Conservation (phyloP, 1,140 invertebrate genomes). For the Ostrea denselamellosa region DNA sequence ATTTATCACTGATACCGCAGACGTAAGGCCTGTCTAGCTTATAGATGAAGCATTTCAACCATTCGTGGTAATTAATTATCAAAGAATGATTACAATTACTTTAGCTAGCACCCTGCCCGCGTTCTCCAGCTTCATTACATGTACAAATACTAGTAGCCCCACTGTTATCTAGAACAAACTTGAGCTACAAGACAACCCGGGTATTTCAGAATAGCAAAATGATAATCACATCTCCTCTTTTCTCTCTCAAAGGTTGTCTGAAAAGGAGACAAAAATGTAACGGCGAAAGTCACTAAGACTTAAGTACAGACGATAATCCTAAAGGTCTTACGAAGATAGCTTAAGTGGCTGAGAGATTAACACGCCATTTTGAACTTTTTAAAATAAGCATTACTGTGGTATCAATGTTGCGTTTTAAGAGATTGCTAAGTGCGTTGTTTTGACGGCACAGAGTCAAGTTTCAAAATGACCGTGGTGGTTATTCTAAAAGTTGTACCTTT, state of each 20-base stretch:
- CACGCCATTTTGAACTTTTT: conserved; percentile 37
- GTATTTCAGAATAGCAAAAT: conserved; percentile 7
- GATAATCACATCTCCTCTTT: conserved; percentile 1
- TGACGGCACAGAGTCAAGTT: not conserved
- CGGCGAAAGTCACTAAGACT: conserved; percentile 25
- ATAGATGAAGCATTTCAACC: too few relatives aligned
- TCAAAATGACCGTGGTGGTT: not conserved
- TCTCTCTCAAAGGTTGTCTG: conserved; percentile 19
- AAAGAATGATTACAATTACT: not conserved
- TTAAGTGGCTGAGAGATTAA: conserved; percentile 24
- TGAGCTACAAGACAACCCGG: not conserved
- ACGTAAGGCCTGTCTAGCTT: too few relatives aligned
- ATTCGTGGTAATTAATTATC: too few relatives aligned
- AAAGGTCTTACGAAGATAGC: conserved; percentile 18
- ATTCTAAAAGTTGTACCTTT: not conserved
- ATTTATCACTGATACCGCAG: too few relatives aligned
- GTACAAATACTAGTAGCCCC: not conserved
- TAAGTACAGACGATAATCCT: conserved; percentile 21
- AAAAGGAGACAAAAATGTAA: conserved; percentile 30
- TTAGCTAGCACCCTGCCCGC: not conserved
- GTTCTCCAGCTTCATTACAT: not conserved
- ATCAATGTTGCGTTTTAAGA: conserved; percentile 3
- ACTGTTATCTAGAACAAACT: conserved; percentile 8
- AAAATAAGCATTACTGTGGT: not conserved
- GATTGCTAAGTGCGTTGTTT: not conserved